Base-by-base conservation (phyloP, 2,888 invertebrate species). In the Argynnis bischoffii region DNA sequence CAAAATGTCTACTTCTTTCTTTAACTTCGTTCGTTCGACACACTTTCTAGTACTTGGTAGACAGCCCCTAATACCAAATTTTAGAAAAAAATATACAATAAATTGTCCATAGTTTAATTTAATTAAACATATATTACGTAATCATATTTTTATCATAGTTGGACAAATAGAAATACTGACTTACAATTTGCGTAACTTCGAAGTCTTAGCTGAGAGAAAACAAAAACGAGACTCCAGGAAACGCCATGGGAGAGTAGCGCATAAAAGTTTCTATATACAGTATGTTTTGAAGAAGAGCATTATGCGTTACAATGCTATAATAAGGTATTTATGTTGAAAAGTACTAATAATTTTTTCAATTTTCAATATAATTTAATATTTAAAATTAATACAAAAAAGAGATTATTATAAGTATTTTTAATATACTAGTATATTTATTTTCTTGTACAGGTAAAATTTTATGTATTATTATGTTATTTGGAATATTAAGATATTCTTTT, bases 101-200 rank as follows among this genome's bases (percentile, higher is more conserved):
- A 26, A 8, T 41, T 11, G 3, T 41, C 8, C 35, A 35, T 6
- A 6, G 35, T 35, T 35, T 35, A 6, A 6, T 35, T 35, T 35
- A 13, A 14, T 48, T 48, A n/a, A n/a, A n/a, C 21, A 50, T 15
- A 50, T 50, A n/a, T 13, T 50, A 50, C 6, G 3, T 50, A n/a
- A 50, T 11, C 8, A 41, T 65, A 41, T 16, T 18, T 53, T 72
- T 72, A 66, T 87, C 83, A 70, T 84, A 93, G 93, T 93, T 71
- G 93, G 92, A 26, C 93, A 93, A 84, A 89, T 93, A 75, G 89
- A 93, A 75, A 90, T 93, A 68, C 75, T 93, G 74, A 80, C 87
- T 4, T 92, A 85, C 76, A 91, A 92, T 77, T 77, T 93, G 35
- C 85, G 89, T 51, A 88, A 93, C 74, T 89, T 92, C 70, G 80